phyloP scores from a whole-genome alignment of 2,113 vertebrate genomes.

The Rhinolophus ferrumequinum region DNA sequence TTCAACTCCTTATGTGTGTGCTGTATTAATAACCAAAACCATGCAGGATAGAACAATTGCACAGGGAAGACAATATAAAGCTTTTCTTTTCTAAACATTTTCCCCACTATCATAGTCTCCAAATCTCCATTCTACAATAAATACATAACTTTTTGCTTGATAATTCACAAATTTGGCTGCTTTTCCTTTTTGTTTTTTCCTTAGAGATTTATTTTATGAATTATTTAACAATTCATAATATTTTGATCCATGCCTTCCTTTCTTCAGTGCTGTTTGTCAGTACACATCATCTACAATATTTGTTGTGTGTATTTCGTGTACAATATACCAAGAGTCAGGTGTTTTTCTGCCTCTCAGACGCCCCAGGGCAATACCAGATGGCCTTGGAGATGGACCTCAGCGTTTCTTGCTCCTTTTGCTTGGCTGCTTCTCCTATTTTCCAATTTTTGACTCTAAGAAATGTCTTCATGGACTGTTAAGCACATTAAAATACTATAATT shows the following conservation, averaged over 20 bases:
- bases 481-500: background rate
- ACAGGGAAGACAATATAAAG: background rate
- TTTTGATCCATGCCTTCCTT: background rate
- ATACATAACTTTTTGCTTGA: background rate
- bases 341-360: background rate
- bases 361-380: background rate
- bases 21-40: conserved; percentile 59
- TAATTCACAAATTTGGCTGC: background rate
- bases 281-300: background rate
- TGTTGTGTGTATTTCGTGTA: background rate
- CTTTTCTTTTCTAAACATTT: conserved; percentile 58
- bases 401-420: background rate
- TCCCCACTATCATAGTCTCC: background rate
- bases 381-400: no score
- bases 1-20: conserved; percentile 41
- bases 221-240: conserved; percentile 14
- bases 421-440: background rate
- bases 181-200: background rate
- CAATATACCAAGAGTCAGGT: background rate
- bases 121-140: conserved; percentile 16
- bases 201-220: background rate
- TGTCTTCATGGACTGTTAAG: background rate
- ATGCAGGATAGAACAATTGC: background rate
- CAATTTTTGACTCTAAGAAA: conserved; percentile 30
- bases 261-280: background rate